Conservation (phyloP, 2,113 vertebrate species). For the Scopus umbretta region DNA sequence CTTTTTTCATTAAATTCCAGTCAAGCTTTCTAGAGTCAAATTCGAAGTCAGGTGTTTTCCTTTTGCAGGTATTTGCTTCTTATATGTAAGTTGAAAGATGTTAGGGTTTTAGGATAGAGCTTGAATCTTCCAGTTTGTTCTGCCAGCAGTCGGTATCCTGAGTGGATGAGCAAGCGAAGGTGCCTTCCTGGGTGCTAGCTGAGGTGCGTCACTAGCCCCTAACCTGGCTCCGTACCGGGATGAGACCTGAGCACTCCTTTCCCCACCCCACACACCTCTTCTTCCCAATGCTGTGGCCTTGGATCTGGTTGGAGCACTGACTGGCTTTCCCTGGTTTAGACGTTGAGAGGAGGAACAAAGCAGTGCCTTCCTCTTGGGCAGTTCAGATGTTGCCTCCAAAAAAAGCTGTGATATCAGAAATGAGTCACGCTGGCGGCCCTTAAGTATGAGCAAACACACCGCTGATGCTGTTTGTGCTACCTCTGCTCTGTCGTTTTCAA, state of each 20-base stretch:
- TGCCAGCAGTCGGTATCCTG: fast-evolving
- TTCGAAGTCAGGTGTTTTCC: neutral
- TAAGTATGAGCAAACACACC: neutral
- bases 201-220: neutral
- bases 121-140: neutral
- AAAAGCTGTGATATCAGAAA: neutral
- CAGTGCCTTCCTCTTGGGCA: neutral
- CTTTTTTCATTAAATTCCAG: neutral
- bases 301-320: neutral
- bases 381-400: neutral
- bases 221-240: neutral
- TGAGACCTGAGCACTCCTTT: neutral
- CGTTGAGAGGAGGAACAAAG: neutral
- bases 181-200: neutral
- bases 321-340: neutral
- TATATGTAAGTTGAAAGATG: neutral
- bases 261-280: neutral
- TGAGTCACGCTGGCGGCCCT: neutral
- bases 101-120: neutral
- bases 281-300: neutral
- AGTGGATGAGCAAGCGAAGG: neutral
- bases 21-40: neutral
- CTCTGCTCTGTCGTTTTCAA: neutral
- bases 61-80: neutral
- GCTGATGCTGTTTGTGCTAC: neutral